Evolutionary conservation across 92 coral and sea anemone species (phyloP), one percentile per base, ranked within the genome.

Genomic region (Zoanthus gigantus): DNA sequence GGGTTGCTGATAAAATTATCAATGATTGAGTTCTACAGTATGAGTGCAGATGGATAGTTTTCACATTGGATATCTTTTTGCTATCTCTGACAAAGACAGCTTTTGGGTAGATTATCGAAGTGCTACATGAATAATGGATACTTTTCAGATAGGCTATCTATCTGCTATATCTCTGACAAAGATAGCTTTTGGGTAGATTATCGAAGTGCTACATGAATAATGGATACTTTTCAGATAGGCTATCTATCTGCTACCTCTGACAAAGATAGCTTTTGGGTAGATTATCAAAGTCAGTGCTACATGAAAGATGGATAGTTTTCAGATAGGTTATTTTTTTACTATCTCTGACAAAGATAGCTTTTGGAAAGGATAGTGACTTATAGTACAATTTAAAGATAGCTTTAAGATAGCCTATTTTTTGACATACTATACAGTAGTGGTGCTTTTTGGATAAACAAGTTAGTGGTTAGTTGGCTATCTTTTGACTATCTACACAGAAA

Each of bases 401-500:
- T 50, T 50, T 50, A 23, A 23, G 0, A 23, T 23, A 54, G 14
- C 60, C 60, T 54, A 54, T 12, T 54, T 54, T 54, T 54, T 54
- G 60, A 16, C 60, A 9, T 9, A 54, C 60, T 23, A 23, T 54
- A 54, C 60, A 3, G 60, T 54, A 54, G 60, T 54, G 60, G 12
- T 54, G 60, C 9, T 54, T 54, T 63, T 68, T 78, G 16, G 7
- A 54, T 77, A 44, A n/a, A 77, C 42, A 15, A 63, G 52, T 61
- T 81, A 63, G 75, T 42, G 71, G 47, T 29, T 32, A 81, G 86
- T 60, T 34, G 86, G 86, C 75, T 81, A 65, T 81, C 86, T 81
- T 81, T 81, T 81, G 46, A 42, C 83, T 81, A 32, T 81, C 86
- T 81, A 0, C 13, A 16, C 11, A 81, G 75, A 31, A 58, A 81